A percentile compares a stretch with the other conserved stretches of the same genome.
Conservation (phyloP, 2,888 invertebrate species). For the Andrena marginata region DNA sequence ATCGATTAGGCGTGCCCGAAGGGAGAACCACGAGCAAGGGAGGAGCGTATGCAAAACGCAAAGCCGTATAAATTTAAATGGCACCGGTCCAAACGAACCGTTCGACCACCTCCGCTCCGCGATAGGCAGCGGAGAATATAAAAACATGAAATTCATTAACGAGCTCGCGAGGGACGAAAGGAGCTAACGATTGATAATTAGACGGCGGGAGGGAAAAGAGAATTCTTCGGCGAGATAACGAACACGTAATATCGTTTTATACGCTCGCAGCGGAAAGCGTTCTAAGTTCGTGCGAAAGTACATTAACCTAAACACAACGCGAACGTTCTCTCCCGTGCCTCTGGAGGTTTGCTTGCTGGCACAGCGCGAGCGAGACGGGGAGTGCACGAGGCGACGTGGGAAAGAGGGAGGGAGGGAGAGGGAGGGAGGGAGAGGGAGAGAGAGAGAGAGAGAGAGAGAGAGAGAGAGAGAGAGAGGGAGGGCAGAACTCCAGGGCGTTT, state of each 20-base stretch:
- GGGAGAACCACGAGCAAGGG: slow-evolving; percentile 50
- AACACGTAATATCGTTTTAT: slow-evolving; percentile 32
- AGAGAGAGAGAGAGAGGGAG: slow-evolving; percentile 25
- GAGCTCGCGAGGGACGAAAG: background rate
- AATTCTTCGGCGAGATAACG: background rate
- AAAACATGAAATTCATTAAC: slow-evolving; percentile 1
- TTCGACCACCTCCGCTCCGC: background rate
- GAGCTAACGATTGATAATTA: slow-evolving; percentile 25
- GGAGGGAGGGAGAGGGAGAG: slow-evolving; percentile 27
- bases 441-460: slow-evolving; percentile 13
- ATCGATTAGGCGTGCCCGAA: slow-evolving; percentile 63
- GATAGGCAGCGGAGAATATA: background rate
- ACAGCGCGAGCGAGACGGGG: slow-evolving; percentile 14
- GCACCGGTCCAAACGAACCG: slow-evolving; percentile 53
- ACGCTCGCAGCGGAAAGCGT: slow-evolving; percentile 8
- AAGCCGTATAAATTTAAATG: slow-evolving; percentile 62
- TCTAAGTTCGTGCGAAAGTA: slow-evolving; percentile 49
- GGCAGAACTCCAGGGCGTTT: slow-evolving; percentile 40
- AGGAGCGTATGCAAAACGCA: slow-evolving; percentile 59
- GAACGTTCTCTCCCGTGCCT: slow-evolving; percentile 32
- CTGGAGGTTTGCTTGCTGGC: slow-evolving; percentile 8
- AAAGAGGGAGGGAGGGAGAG: background rate
- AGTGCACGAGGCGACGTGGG: background rate
- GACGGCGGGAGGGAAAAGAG: background rate
- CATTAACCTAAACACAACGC: slow-evolving; percentile 56